Percentiles rank a stretch among this genome's conserved stretches.
Conservation (phyloP, 2,113 vertebrate species). For the Sakesphorus luctuosus region DNA sequence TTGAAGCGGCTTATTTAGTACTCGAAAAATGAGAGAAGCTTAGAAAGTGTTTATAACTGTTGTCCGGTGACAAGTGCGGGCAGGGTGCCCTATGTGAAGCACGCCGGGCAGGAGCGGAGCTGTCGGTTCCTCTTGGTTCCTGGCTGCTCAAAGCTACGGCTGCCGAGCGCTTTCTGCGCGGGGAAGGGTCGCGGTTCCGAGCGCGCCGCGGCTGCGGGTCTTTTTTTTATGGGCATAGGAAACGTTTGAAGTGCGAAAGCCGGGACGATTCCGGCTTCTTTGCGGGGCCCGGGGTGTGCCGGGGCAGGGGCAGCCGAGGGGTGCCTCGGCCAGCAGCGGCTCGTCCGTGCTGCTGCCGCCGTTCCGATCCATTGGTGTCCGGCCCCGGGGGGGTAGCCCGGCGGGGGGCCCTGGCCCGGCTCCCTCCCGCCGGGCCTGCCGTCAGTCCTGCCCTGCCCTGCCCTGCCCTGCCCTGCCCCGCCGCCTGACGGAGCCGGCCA, state of each 20-base stretch:
- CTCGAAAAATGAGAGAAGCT: background rate
- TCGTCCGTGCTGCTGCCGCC: conserved; percentile 9
- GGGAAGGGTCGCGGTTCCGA: background rate
- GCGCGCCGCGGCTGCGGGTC: background rate
- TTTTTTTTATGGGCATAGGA: fast-evolving
- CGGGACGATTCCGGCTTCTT: background rate
- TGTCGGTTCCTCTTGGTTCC: background rate
- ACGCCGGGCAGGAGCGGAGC: background rate
- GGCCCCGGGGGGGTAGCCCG: background rate
- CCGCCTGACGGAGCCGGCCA: background rate
- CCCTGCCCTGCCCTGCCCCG: background rate
- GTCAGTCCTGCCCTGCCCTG: background rate
- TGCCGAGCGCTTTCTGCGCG: background rate
- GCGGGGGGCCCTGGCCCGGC: background rate
- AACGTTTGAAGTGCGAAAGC: background rate
- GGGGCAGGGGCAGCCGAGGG: background rate
- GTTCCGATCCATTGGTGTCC: background rate
- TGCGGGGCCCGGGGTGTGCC: background rate
- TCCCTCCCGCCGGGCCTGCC: background rate
- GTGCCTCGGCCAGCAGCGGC: background rate
- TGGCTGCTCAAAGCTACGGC: fast-evolving
- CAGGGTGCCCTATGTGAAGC: background rate
- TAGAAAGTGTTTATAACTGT: background rate
- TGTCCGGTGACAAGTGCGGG: background rate
- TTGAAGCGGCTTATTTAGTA: background rate